phyloP scores from a whole-genome alignment of 2,797 vertebrate genomes.

The Pipistrellus pygmaeus region DNA sequence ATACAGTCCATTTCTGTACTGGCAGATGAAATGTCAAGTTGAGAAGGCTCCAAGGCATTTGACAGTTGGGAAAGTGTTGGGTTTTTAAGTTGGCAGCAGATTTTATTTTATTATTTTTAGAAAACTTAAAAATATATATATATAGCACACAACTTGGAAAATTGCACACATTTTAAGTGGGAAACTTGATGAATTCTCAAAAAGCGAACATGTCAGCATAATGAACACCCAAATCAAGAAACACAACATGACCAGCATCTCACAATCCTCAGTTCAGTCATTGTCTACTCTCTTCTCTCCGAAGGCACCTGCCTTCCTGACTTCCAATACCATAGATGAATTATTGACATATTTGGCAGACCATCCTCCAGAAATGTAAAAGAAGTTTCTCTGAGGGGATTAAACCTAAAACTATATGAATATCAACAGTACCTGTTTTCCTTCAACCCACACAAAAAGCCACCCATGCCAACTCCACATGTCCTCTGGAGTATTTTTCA shows the following conservation, averaged over 20 bases:
- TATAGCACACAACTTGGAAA: not conserved
- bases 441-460: not conserved
- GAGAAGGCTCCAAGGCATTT: conserved; percentile 7
- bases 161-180: not conserved
- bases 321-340: not conserved
- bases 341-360: conserved; percentile 13
- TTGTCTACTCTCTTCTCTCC: not conserved
- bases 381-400: not conserved
- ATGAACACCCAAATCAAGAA: not conserved
- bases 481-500: not conserved
- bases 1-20: not conserved
- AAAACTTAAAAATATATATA: not conserved
- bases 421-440: not conserved
- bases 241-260: not conserved
- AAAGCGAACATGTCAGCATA: not conserved
- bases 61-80: not conserved
- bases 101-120: conserved; percentile 50
- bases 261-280: not conserved
- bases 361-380: not conserved
- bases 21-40: conserved; percentile 28
- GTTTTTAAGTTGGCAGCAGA: conserved; percentile 14
- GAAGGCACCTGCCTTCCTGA: not conserved
- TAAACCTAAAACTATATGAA: not conserved
- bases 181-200: not conserved
- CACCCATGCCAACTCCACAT: not conserved